Conservation (phyloP, 2,797 vertebrate species). For the Pseudopleuronectes americanus region DNA sequence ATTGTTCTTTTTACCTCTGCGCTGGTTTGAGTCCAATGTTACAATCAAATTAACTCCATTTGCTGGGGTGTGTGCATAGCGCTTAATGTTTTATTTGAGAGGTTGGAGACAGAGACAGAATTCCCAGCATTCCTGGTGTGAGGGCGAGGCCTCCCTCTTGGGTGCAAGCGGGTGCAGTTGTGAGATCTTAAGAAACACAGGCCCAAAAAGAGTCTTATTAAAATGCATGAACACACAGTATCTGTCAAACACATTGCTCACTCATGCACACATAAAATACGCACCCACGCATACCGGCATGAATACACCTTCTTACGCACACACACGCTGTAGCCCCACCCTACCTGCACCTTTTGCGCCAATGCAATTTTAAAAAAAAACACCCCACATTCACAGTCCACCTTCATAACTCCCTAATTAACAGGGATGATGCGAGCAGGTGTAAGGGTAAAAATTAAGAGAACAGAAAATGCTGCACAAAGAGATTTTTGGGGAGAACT, state of each 20-base stretch:
- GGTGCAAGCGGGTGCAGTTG: slow-evolving; percentile 22
- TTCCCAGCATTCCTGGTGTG: slow-evolving; percentile 28
- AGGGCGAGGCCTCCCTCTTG: slow-evolving; percentile 5
- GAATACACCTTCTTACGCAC: not conserved
- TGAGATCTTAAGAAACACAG: slow-evolving; percentile 13
- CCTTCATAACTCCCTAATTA: slow-evolving; percentile 57
- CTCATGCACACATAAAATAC: not conserved
- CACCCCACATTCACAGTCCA: not conserved
- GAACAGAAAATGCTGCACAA: slow-evolving; percentile 50
- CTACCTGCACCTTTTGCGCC: slow-evolving; percentile 1
- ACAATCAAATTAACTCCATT: slow-evolving; percentile 6
- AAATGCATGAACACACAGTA: slow-evolving; percentile 39
- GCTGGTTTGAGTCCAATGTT: slow-evolving; percentile 19
- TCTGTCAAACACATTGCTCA: slow-evolving; percentile 13
- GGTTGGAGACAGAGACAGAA: slow-evolving; percentile 1
- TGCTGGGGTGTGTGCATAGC: not conserved
- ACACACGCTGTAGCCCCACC: not conserved
- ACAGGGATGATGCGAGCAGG: slow-evolving; percentile 38
- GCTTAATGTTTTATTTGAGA: slow-evolving; percentile 32
- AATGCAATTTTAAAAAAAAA: too few relatives aligned
- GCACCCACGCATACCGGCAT: not conserved
- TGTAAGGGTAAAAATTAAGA: slow-evolving; percentile 62
- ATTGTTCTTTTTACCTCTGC: slow-evolving; percentile 2
- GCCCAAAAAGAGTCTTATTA: slow-evolving; percentile 18
- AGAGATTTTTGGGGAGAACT: slow-evolving; percentile 39